Base-by-base conservation (phyloP, 2,888 invertebrate species). In the Tolmerus cingulatus region DNA sequence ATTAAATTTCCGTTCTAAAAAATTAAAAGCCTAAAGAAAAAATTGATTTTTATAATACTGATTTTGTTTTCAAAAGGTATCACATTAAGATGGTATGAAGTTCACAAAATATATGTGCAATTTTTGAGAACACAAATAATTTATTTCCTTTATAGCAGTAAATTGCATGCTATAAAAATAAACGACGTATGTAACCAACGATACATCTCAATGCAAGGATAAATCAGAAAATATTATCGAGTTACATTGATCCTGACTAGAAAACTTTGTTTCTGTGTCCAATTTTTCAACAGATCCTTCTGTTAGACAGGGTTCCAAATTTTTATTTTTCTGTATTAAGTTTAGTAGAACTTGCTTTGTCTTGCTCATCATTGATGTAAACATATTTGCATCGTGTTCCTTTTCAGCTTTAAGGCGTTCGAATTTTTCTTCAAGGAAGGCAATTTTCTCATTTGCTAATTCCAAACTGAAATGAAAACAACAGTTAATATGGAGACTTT, bases 261-360 rank as follows among this genome's bases (percentile, higher is more conserved):
- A 14, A 12, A 23, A 14, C 14, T 27, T 40, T 19, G 7, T 19
- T 7, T 40, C 43, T 19, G 19, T 23, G 5, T 19, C 78, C 78
- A 23, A 34, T 19, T 78, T 27, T 27, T 7, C 43, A 23, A 9
- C 12, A 78, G 34, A 27, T 46, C 46, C 4, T 43, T 43, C 78
- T n/a, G 78, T 46, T 16, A 8, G 23, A 9, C 19, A 78, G n/a
- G 1, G 1, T 0, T 66, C 16, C 23, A 37, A 16, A 4, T n/a
- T 78, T 40, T 34, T 87, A 34, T 16, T 74, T 37, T 79, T 14
- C 46, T 82, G 86, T 5, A 89, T 85, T 51, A 85, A 90, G 86
- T 92, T 90, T 87, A 92, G 79, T 43, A 92, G 90, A 55, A 91
- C 90, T 30, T 90, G 89, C 89, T 91, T 92, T 2, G 92, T 91